Percentiles rank a stretch among this genome's conserved stretches.
phyloP scores from a whole-genome alignment of 1,140 invertebrate genomes.

The Trachymyrmex septentrionalis region DNA sequence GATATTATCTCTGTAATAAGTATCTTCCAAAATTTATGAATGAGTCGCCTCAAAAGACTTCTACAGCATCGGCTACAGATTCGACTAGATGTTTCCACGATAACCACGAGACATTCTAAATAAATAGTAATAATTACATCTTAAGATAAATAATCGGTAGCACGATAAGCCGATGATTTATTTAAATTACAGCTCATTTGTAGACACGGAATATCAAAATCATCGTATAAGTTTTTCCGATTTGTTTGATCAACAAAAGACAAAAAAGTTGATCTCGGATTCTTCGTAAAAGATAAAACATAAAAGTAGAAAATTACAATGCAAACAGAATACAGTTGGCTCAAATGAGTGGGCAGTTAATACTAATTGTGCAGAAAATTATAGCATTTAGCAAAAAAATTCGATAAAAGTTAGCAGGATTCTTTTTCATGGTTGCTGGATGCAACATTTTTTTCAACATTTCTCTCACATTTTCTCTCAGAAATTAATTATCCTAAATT shows the following conservation, averaged over 20 bases:
- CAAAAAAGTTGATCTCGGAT: not conserved
- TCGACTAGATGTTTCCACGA: not conserved
- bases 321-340: too few relatives aligned
- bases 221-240: not conserved
- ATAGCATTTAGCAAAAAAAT: too few relatives aligned
- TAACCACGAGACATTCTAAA: not conserved
- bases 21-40: slow-evolving; percentile 36
- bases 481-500: not conserved
- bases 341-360: not conserved
- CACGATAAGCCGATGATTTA: too few relatives aligned
- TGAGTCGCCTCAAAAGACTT: not conserved
- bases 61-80: not conserved
- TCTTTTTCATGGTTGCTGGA: too few relatives aligned
- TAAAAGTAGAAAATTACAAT: not conserved
- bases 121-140: slow-evolving; percentile 35
- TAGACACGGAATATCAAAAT: not conserved
- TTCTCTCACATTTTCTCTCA: not conserved
- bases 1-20: not conserved
- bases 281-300: not conserved
- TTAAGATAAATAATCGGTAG: not conserved
- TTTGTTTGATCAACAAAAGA: not conserved
- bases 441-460: too few relatives aligned
- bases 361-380: not conserved
- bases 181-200: not conserved
- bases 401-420: too few relatives aligned